phyloP scores from a whole-genome alignment of 2,888 invertebrate species.

The Heliconius cydno region DNA sequence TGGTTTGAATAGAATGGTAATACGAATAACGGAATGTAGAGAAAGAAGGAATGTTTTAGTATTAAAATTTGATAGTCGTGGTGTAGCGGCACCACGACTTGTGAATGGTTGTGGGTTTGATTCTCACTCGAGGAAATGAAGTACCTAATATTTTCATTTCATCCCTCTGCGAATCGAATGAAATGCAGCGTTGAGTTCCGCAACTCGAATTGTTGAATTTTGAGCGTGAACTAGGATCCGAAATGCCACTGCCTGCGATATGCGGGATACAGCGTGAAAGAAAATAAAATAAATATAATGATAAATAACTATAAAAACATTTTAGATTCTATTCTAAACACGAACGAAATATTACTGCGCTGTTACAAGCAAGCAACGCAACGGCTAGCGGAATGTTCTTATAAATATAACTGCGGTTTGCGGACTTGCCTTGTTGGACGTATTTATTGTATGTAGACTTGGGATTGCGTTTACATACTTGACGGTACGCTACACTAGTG shows the following conservation, averaged over 20 bases:
- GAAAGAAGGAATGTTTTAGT: not conserved
- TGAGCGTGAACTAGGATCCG: no score
- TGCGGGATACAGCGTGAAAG: no score
- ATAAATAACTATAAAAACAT: not conserved
- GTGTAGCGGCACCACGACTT: no score
- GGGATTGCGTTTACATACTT: slow-evolving; percentile 1
- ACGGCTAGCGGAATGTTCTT: slow-evolving; percentile 31
- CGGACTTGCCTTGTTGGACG: slow-evolving; percentile 20
- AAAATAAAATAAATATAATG: no score
- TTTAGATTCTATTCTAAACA: slow-evolving; percentile 8
- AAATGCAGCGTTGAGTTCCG: not conserved
- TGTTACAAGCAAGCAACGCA: not conserved
- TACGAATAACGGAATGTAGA: not conserved
- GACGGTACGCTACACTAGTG: not conserved
- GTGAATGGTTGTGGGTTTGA: no score
- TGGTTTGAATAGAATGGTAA: not conserved
- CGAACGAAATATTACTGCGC: slow-evolving; percentile 12
- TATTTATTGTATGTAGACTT: slow-evolving; percentile 1
- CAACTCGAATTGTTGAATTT: not conserved
- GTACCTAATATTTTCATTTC: no score
- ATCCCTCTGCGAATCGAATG: no score
- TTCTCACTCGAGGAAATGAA: no score
- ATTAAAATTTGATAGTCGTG: not conserved
- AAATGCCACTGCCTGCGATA: no score
- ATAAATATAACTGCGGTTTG: slow-evolving; percentile 37